Evolutionary conservation across 2,888 invertebrate genomes (phyloP), one percentile per base, ranked within the genome.

Genomic region (Drosophila meridionalis): DNA sequence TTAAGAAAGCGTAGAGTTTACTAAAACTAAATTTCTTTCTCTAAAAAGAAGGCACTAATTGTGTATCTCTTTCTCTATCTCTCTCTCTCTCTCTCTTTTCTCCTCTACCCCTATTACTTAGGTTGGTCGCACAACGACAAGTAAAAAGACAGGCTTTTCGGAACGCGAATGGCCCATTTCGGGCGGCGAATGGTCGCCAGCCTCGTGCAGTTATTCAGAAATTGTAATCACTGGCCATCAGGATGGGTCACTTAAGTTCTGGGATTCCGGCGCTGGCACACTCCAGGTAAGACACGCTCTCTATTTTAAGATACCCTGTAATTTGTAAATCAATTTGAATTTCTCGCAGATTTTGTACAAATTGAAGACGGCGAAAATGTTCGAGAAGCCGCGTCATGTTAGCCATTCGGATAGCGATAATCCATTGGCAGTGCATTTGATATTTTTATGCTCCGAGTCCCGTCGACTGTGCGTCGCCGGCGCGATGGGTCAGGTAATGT

Each of bases 191-290:
- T 99, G 98, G 98, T 97, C 98, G 81, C 97, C 98, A 64, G 97
- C 98, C 89, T 98, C 98, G 69, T 98, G 98, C 94, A 98, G 98
- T 93, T 99, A 99, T 94, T 98, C 98, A 92, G 99, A 99, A 95
- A 97, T 99, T 91, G 97, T 99, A 87, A 96, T 99, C 87, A 99
- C 99, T n/a, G 99, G 99, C 59, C 99, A 99, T 94, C 97, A 99
- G 79, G 99, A 99, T 94, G 99, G 99, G 61, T 98, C 98, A 92
- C 95, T 99, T 67, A 99, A 99, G 93, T 99, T 99, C 94, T 99
- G 99, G 99, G 99, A 99, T 93, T 98, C 98, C 55, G 98, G 98
- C 91, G 98, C 98, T 62, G 98, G 98, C 82, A 97, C 97, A 76
- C 95, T 99, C 88, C 99, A 99, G 95, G 92, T 92, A 74, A 45